These are phyloP conservation scores for Helleia helle DNA, from an alignment of 2,888 invertebrate genomes.

Conservation along the genomic window DNA sequence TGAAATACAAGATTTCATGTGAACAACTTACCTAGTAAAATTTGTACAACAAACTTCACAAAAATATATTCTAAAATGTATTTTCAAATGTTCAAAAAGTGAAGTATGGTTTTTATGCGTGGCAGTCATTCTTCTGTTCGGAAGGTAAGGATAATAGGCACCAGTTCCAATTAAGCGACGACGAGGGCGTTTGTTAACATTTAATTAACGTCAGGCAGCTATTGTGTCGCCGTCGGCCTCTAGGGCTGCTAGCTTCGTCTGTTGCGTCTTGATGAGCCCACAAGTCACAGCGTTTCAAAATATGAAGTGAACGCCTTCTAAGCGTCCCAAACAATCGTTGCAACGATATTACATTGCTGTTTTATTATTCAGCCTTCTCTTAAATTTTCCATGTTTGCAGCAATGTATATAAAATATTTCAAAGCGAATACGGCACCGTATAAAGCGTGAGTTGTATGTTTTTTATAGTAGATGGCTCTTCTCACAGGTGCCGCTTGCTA, in stretches of 20 bases:
- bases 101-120: slow-evolving; percentile 54
- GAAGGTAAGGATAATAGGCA: slow-evolving; percentile 72
- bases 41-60: not conserved
- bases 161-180: slow-evolving; percentile 72
- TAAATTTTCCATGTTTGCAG: slow-evolving; percentile 10
- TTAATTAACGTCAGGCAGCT: slow-evolving; percentile 69
- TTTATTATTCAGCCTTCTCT: slow-evolving; percentile 8
- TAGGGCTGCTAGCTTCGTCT: slow-evolving; percentile 41
- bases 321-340: slow-evolving; percentile 19
- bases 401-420: slow-evolving; percentile 17
- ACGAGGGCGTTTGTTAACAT: slow-evolving; percentile 74
- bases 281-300: slow-evolving; percentile 47
- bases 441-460: slow-evolving; percentile 27
- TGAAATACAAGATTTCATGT: no score
- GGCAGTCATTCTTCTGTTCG: slow-evolving; percentile 57
- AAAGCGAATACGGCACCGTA: slow-evolving; percentile 16
- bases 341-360: slow-evolving; percentile 25
- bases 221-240: slow-evolving; percentile 61
- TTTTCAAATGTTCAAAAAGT: slow-evolving; percentile 17
- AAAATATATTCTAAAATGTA: not conserved
- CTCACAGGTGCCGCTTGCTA: slow-evolving; percentile 44
- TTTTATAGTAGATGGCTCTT: slow-evolving; percentile 26
- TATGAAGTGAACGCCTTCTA: slow-evolving; percentile 37
- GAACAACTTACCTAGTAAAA: no score
- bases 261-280: slow-evolving; percentile 45